Percentiles rank a stretch among this genome's conserved stretches.
Conservation (phyloP, 2,797 vertebrate species). For the Rachycentron canadum region DNA sequence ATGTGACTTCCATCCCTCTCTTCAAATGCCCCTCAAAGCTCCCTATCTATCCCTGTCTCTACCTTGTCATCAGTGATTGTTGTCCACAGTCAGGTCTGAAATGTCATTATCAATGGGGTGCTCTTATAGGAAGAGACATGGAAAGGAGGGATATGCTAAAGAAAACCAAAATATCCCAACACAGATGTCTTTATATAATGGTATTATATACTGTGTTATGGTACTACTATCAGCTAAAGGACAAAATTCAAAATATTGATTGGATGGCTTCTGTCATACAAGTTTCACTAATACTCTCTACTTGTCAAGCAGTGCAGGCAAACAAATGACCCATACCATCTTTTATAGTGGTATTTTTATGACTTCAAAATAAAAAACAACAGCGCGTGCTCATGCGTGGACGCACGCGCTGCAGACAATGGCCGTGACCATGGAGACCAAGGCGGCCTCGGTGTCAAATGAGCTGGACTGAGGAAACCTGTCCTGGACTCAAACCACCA, state of each 20-base stretch:
- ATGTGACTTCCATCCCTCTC: slow-evolving; percentile 86
- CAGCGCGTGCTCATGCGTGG: too few species aligned
- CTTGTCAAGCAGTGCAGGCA: background rate
- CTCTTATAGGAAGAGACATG: background rate
- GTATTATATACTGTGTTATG: background rate
- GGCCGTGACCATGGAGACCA: too few species aligned
- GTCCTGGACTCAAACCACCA: too few species aligned
- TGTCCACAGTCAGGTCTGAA: background rate
- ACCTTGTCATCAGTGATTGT: slow-evolving; percentile 48
- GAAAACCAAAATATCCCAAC: background rate
- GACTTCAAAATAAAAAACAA: background rate
- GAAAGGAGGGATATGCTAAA: background rate
- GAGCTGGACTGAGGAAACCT: too few species aligned
- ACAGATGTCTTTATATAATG: background rate
- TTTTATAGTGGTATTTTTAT: background rate
- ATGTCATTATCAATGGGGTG: slow-evolving; percentile 3
- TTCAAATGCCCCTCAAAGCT: slow-evolving; percentile 51
- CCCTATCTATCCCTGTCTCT: slow-evolving; percentile 67
- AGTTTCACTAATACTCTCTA: background rate
- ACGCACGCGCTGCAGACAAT: too few species aligned
- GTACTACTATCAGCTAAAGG: background rate
- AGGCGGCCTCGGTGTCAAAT: too few species aligned
- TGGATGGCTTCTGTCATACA: background rate
- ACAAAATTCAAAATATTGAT: background rate
- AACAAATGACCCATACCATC: background rate